Evolutionary conservation across 2,113 vertebrate genomes (phyloP), one percentile per base, ranked within the genome.

Genomic region (Chamaetylas fuelleborni): DNA sequence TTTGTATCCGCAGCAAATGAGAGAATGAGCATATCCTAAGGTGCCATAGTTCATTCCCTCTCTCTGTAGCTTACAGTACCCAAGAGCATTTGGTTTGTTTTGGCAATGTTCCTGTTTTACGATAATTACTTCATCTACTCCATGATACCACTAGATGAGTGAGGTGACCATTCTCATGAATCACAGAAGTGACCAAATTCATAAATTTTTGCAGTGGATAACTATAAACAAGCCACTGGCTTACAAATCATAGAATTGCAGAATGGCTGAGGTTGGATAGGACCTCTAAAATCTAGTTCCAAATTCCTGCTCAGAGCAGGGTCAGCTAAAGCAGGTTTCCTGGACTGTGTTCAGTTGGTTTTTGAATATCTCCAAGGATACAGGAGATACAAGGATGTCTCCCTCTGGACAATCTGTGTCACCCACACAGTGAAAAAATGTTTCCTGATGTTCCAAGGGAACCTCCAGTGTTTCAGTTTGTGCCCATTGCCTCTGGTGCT

Each of bases 101-200:
- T 34, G 42, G 16, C 26, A 22, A 11, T 42, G 36, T 33, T 71
- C 31, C 42, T 51, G 13, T 22, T 81, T 74, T 71, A 40, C 12
- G 2, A 43, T 53, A 48, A 38, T 78, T 81, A 26, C 20, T 65
- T 65, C 33, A 48, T 36, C 42, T 50, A 0, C 79, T 89, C 51
- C 31, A 19, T 42, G 25, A 56, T 51, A 29, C 22, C 12, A n/a
- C 19, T 23, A 45, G 6, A 17, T 0, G 0, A 47, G 20, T 48
- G 34, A 51, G 73, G 24, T 60, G 20, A 48, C 45, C 33, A 43
- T 85, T 92, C 33, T 74, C 19, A 51, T 60, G 36, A 34, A 36
- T 73, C 48, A 92, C 33, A 42, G 33, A 50, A 83, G n/a, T 64
- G 0, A 77, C 42, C 17, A 77, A 86, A 51, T 48, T 72, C 1